Evolutionary conservation across 2,888 invertebrate genomes (phyloP).

Genomic region (Tinea trinotella): DNA sequence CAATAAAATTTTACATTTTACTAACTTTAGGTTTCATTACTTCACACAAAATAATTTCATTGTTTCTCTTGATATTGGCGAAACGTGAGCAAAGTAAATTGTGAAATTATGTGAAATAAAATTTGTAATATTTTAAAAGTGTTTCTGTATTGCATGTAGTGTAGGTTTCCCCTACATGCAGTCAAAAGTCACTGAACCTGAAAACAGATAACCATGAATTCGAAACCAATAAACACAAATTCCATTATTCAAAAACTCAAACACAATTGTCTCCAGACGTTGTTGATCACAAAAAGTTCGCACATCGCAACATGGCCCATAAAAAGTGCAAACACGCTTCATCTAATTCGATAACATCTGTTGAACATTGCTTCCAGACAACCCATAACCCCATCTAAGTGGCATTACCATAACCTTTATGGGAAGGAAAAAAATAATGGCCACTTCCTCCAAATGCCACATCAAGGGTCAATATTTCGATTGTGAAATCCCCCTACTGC

Average conservation of each 20-base stretch:
- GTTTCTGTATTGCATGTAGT: too few species aligned
- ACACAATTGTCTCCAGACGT: neutral
- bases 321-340: slow-evolving; percentile 16
- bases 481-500: slow-evolving; percentile 24
- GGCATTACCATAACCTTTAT: slow-evolving; percentile 65
- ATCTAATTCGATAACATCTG: slow-evolving; percentile 44
- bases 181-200: too few species aligned
- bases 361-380: slow-evolving; percentile 39
- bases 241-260: neutral
- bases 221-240: neutral
- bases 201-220: too few species aligned
- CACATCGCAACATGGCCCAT: slow-evolving; percentile 6
- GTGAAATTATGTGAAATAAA: too few species aligned
- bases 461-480: slow-evolving; percentile 39
- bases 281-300: neutral
- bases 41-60: too few species aligned
- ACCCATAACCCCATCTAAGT: slow-evolving; percentile 49
- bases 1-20: too few species aligned
- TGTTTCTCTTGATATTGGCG: too few species aligned
- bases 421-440: slow-evolving; percentile 60
- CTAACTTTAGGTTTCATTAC: too few species aligned
- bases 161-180: too few species aligned
- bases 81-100: too few species aligned
- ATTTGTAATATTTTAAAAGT: too few species aligned
- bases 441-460: slow-evolving; percentile 41